Base-by-base conservation (phyloP, 2,888 invertebrate species). In the Pristionchus japonicus region DNA sequence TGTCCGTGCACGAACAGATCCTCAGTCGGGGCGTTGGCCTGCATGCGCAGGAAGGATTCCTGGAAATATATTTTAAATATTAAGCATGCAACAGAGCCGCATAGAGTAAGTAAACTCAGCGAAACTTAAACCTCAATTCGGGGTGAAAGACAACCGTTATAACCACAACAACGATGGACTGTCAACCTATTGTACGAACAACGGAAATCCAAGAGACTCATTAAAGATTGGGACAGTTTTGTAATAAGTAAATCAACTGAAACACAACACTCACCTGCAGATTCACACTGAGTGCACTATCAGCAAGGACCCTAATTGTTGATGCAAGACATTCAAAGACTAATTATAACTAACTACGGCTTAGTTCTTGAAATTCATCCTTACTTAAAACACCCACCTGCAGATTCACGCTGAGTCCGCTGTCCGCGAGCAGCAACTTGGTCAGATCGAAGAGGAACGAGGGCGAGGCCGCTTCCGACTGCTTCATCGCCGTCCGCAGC, bases 1-100 rank as follows among this genome's bases (percentile, higher is more conserved):
- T 91, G 90, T 31, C 92, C 91, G 52, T 90, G 90, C 47, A 94
- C 88, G 86, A 92, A 90, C 57, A 94, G 89, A 86, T 94, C 93
- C 82, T 93, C 93, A 31, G 90, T 90, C 20, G 93, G 91, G 7
- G 93, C 93, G 34, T 90, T 91, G 31, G 92, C 92, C 86, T 94
- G 94, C 93, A 94, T 92, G 67, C 94, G 91, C 47, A 94, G 90
- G 86, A 91, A 94, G 6, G 94, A 92, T 88, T 94, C 94, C 93
- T 93, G 88, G 13, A 88, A 89, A 77, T 40, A 43, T 23, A 43
- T 15, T 37, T 15, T 11, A 47, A 27, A 34, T 34, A 23, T 3
- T 31, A 37, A 23, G 4, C 34, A 74, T 4, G n/a, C 70, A 3
- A 15, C 3, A 9, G 17, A 17, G 3, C 11, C 20, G 70, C 15